A percentile compares a stretch with the other conserved stretches of the same genome.
These are phyloP conservation scores for Hypothenemus hampei DNA, from an alignment of 1,140 invertebrate species.

Conservation along the genomic window DNA sequence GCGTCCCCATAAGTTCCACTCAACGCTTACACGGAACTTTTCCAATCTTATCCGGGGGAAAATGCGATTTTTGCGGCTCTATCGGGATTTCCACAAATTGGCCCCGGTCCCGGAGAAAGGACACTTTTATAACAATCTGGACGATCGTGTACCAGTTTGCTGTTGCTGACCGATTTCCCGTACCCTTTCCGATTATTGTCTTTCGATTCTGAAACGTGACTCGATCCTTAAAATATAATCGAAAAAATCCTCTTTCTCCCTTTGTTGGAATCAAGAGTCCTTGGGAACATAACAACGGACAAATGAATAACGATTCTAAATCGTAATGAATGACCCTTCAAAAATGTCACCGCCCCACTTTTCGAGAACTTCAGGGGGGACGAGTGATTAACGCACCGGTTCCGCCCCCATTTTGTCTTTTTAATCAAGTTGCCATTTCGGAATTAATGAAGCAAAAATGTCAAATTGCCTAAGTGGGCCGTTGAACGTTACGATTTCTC, in stretches of 20 bases:
- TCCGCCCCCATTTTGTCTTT: constrained; percentile 39
- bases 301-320: too few relatives aligned
- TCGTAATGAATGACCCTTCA: too few relatives aligned
- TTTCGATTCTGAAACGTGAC: too few relatives aligned
- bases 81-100: constrained; percentile 23
- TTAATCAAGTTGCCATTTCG: constrained; percentile 37
- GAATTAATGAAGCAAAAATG: constrained; percentile 40
- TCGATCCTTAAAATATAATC: too few relatives aligned
- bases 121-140: constrained; percentile 18
- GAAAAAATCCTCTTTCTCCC: too few relatives aligned
- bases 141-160: too few relatives aligned
- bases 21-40: constrained; percentile 15
- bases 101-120: constrained; percentile 9
- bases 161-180: too few relatives aligned
- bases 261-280: too few relatives aligned
- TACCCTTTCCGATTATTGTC: too few relatives aligned
- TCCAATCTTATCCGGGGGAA: constrained; percentile 26
- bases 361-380: constrained; percentile 35
- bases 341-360: too few relatives aligned
- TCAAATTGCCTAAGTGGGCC: constrained; percentile 11
- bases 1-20: constrained; percentile 17
- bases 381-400: constrained; percentile 40
- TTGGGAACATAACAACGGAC: too few relatives aligned
- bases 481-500: too few relatives aligned
- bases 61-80: constrained; percentile 18